Base-by-base conservation (phyloP, 2,797 vertebrate genomes). In the Echiichthys vipera region DNA sequence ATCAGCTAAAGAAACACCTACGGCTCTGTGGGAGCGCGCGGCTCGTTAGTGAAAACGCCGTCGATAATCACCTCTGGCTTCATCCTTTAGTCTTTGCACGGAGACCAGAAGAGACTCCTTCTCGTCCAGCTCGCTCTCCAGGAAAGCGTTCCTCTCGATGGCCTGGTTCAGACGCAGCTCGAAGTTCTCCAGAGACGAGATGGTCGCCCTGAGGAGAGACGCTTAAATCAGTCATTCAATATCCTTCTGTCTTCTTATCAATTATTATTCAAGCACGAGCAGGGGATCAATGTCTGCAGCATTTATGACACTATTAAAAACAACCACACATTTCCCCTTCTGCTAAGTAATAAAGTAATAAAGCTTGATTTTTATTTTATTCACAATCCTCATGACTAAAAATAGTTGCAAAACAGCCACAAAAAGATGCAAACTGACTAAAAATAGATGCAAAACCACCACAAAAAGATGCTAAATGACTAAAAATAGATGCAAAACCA, bases 41-140 rank as follows among this genome's bases (percentile, higher is more conserved):
- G 50, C 14, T 76, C 62, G 20, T 70, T 34, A 36, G 65, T 29
- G 17, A 24, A 55, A 56, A 50, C 14, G 32, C 0, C 18, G 37
- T 69, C 65, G 25, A 56, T 74, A 71, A 62, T 77, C 53, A 98
- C 97, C 98, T 96, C 97, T 95, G 32, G 98, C 97, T 93, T 99
- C 97, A 56, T 99, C 98, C 93, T 99, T 99, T 83, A 99, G 87
- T 84, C 98, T 94, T 82, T 99, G 98, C 55, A 98, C 98, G 11
- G 97, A 99, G 18, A 97, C 97, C 81, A 99, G 94, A 10, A 99
- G 92, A 0, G 97, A 98, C 84, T 99, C 98, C 81, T 99, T 99
- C 93, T 99, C 98, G 78, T 99, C 98, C 84, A 99, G 94, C 83
- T 99, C 98, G 43, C 97, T 99, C 93, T 99, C 98, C 90, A 99